Evolutionary conservation across 1,140 invertebrate species (phyloP).

Genomic region (Caenorhabditis brenneri): DNA sequence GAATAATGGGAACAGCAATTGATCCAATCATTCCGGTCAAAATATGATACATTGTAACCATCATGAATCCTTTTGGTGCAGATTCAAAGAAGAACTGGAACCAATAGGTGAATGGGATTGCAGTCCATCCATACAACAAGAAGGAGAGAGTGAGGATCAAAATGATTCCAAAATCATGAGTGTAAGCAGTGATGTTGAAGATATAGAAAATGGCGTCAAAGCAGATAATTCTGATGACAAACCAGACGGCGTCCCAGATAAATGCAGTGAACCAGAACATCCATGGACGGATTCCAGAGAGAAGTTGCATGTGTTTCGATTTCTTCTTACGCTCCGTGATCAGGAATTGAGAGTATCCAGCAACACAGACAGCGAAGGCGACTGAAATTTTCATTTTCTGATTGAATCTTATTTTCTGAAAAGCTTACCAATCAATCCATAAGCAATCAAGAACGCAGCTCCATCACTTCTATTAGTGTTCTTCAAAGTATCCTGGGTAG

Average conservation of each 20-base stretch:
- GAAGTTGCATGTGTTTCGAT: constrained; percentile 58
- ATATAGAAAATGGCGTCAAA: constrained; percentile 50
- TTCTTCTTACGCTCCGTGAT: constrained; percentile 59
- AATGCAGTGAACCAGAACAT: constrained; percentile 58
- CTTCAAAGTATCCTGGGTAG: constrained; percentile 50
- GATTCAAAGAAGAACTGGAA: constrained; percentile 61
- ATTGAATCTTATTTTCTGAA: neutral
- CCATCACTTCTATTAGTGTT: constrained; percentile 33
- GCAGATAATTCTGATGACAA: constrained; percentile 26
- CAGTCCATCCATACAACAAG: constrained; percentile 61
- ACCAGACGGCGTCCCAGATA: constrained; percentile 52
- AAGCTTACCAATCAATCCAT: constrained; percentile 34
- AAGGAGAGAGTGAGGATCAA: constrained; percentile 45
- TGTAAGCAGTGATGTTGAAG: constrained; percentile 69
- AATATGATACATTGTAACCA: constrained; percentile 65
- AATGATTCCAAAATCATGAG: constrained; percentile 16
- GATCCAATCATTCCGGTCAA: constrained; percentile 65
- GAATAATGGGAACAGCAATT: constrained; percentile 64
- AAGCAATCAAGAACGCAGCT: constrained; percentile 45
- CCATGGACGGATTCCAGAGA: constrained; percentile 53
- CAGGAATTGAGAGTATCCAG: constrained; percentile 55
- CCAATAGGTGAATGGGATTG: constrained; percentile 63
- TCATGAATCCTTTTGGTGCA: constrained; percentile 64
- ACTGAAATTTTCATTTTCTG: constrained; percentile 35
- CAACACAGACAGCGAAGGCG: constrained; percentile 51